Base-by-base conservation (phyloP, 2,797 vertebrate species). In the Pterois miles region DNA sequence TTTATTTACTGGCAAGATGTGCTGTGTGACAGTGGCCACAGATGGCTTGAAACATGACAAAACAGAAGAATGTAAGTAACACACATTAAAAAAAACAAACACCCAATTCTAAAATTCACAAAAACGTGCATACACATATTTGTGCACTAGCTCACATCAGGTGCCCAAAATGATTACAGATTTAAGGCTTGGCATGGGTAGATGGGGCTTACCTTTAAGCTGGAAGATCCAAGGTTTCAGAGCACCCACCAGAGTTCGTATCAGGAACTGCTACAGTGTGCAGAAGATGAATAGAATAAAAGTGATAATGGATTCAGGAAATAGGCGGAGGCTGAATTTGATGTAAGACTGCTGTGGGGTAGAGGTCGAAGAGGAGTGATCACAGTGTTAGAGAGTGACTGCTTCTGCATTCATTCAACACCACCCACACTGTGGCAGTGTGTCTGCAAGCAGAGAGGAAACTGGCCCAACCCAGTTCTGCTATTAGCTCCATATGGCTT, bases 221-320 rank as follows among this genome's bases (percentile, higher is more conserved):
- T 80, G 63, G 20, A 69, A 79, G 72, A 88, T 86, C 77, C 71
- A 22, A 83, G 65, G 81, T 80, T 83, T 87, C 63, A 58, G 76
- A 85, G 82, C 78, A 64, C 57, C 77, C 43, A 74, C 76, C 59
- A 69, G 89, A 90, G 82, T 83, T 80, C 6, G 43, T 54, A 69
- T 53, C 23, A 59, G 85, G 75, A 87, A 84, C 69, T 80, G 78
- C 78, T 69, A 66, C 63, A 65, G 65, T 59, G 54, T 68, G 70
- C 59, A 33, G 72, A 84, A 87, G 88, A 90, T 90, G 87, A 92
- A 91, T 89, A 76, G 83, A 83, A 75, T 78, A 80, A 80, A 90
- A 90, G 71, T 85, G 82, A 88, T 82, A 89, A 93, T 90, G 80
- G 81, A 90, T 86, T 86, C 89, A 82, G 79, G 86, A 88, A 90